phyloP scores from a whole-genome alignment of 2,113 vertebrate genomes.

The Neotragus moschatus region DNA sequence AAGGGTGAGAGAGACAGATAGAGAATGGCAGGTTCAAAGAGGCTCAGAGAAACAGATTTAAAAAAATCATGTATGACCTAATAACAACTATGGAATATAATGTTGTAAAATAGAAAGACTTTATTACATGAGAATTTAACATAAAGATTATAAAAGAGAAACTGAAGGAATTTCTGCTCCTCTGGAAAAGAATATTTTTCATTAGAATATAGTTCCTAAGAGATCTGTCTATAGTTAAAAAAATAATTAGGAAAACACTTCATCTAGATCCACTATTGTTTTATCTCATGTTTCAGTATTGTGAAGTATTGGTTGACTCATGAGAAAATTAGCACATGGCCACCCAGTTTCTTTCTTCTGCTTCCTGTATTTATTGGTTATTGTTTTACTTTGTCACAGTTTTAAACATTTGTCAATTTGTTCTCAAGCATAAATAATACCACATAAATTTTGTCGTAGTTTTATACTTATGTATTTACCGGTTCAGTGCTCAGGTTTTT shows the following conservation, averaged over 20 bases:
- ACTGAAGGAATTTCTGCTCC: neutral
- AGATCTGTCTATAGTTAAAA: neutral
- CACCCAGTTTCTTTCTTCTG: neutral
- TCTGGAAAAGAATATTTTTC: neutral
- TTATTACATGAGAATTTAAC: neutral
- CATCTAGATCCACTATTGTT: neutral
- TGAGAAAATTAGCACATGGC: neutral
- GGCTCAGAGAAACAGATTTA: neutral
- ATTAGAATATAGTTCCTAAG: neutral
- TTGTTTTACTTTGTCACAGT: neutral
- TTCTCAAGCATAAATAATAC: neutral
- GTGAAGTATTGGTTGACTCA: neutral
- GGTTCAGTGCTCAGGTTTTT: neutral
- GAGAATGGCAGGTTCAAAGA: neutral
- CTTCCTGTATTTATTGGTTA: neutral
- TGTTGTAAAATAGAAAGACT: neutral
- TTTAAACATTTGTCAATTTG: constrained; percentile 1
- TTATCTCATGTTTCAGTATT: neutral
- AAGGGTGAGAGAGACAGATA: neutral
- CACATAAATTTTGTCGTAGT: neutral
- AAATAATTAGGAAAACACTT: neutral
- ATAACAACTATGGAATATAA: neutral
- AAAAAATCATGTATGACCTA: neutral
- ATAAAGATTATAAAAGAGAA: neutral
- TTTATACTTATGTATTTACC: neutral